Base-by-base conservation (phyloP, 2,797 vertebrate species). In the Sparidentex hasta region DNA sequence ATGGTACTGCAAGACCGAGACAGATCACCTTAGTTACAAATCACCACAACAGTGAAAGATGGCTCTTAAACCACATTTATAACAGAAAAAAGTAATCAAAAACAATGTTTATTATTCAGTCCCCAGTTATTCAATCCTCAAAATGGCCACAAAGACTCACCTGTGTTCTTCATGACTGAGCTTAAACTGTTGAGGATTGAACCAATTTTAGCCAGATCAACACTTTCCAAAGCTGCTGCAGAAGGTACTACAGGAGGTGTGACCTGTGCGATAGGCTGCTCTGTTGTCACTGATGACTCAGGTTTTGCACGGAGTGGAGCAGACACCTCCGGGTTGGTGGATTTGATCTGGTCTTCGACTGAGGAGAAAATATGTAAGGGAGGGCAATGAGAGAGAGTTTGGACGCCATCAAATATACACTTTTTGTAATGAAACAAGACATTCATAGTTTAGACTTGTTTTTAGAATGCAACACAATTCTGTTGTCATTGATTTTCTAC, bases 191-290 rank as follows among this genome's bases (percentile, higher is more conserved):
- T 99, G 61, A 99, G 96, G 80, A 99, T 98, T 88, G 98, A 98
- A 90, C 97, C 97, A 88, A 99, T 99, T 94, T 99, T 99, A 29
- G 96, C 95, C 85, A 99, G 91, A 93, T 99, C 97, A 74, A 99
- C 96, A 9, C 95, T 96, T 84, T 96, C 95, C 71, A 97, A 86
- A 80, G 95, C 95, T 20, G 96, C 94, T 11, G 87, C 82, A 51
- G 87, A 7, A 62, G 81, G 4, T 1, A 72, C 43, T 48, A 20
- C 63, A 55, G 83, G 48, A 5, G 78, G 25, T 9, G 64, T n/a
- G 38, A 58, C 72, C 73, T 86, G 78, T 7, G 71, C 9, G 5
- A 69, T 84, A 0, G 93, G 74, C 0, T 89, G 78, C 5, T 90
- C 71, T 1, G 88, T 73, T 25, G 81, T 43, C 4, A 33, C 82